phyloP scores from a whole-genome alignment of 2,113 vertebrate species.

The Fregata magnificens region DNA sequence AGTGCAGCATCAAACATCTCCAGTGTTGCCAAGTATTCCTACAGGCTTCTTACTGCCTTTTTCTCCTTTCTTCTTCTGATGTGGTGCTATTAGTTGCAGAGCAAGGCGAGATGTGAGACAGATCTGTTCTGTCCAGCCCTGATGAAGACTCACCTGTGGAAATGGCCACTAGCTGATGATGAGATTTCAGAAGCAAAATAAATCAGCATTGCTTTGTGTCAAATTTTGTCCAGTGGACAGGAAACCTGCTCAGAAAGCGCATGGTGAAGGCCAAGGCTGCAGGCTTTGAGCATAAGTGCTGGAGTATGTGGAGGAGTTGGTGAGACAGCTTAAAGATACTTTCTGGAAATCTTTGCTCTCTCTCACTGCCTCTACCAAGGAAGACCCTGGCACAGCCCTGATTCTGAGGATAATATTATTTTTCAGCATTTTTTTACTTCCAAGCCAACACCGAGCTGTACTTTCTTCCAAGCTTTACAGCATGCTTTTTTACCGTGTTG shows the following conservation, averaged over 20 bases:
- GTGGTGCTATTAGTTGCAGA: background rate
- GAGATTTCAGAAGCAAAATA: background rate
- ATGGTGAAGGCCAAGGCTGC: background rate
- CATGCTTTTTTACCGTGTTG: background rate
- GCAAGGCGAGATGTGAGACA: background rate
- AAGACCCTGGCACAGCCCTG: background rate
- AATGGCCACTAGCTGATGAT: background rate
- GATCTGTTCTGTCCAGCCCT: background rate
- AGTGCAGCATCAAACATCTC: background rate
- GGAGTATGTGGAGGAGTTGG: rapidly evolving
- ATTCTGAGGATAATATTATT: background rate
- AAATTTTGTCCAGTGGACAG: background rate
- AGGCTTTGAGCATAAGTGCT: background rate
- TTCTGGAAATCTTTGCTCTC: background rate
- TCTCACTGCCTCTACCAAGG: background rate
- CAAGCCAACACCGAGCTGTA: background rate
- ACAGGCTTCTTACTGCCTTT: background rate
- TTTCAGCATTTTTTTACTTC: background rate
- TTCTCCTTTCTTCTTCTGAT: background rate
- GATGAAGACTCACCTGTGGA: background rate
- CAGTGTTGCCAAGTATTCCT: background rate
- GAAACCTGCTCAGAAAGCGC: background rate
- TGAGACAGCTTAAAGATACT: background rate
- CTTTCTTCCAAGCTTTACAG: background rate
- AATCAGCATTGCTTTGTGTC: background rate